Conservation (phyloP, 2,888 invertebrate species). For the Lymantria monacha region DNA sequence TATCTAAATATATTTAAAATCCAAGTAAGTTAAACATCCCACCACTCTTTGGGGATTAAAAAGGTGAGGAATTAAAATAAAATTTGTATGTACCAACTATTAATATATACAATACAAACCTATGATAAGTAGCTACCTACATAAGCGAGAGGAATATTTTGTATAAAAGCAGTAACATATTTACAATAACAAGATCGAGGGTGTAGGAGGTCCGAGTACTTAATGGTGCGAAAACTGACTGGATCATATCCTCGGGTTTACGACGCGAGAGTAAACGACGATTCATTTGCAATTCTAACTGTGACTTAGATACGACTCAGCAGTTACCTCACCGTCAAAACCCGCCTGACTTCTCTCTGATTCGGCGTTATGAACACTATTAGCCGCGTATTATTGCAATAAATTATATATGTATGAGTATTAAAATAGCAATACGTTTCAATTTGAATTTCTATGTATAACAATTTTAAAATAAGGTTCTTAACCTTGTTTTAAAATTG, state of each 20-base stretch:
- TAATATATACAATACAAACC: too few species aligned
- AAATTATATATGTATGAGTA: slow-evolving; percentile 14
- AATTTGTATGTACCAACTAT: too few species aligned
- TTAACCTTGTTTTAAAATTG: too few species aligned
- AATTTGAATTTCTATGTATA: too few species aligned
- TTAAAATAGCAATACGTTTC: too few species aligned
- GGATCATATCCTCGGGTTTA: slow-evolving; percentile 80
- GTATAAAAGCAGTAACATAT: slow-evolving; percentile 40
- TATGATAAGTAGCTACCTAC: too few species aligned
- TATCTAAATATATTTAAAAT: too few species aligned
- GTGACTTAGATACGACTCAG: slow-evolving; percentile 59
- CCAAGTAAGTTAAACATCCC: too few species aligned
- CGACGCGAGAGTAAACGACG: slow-evolving; percentile 77
- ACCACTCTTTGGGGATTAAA: too few species aligned
- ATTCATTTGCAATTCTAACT: slow-evolving; percentile 82
- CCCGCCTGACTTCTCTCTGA: slow-evolving; percentile 27
- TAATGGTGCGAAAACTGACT: slow-evolving; percentile 82
- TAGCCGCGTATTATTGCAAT: slow-evolving; percentile 20
- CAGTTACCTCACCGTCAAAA: slow-evolving; percentile 31
- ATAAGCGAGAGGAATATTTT: neutral
- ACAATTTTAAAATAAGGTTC: too few species aligned
- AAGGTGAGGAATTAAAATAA: too few species aligned
- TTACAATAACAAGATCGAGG: slow-evolving; percentile 63
- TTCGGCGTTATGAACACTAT: slow-evolving; percentile 30
- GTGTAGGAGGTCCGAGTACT: slow-evolving; percentile 69